Conservation (phyloP, 2,113 vertebrate genomes). For the Equus quagga region DNA sequence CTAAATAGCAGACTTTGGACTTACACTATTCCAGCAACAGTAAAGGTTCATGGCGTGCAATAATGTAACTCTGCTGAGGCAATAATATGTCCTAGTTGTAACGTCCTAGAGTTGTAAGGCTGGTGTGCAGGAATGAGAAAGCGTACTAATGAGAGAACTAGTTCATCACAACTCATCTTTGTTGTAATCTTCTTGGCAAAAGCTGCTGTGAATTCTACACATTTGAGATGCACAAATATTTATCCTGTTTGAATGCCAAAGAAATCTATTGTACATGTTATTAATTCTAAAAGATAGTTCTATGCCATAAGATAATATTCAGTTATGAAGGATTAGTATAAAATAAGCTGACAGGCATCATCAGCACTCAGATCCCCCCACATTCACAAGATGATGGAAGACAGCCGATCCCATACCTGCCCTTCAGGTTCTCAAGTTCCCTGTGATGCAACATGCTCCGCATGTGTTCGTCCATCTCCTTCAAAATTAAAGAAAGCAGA, state of each 20-base stretch:
- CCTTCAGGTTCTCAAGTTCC: constrained; percentile 98
- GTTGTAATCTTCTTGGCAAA: neutral
- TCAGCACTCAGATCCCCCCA: neutral
- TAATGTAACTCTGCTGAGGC: neutral
- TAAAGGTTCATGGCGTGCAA: neutral
- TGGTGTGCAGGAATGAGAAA: neutral
- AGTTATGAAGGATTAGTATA: neutral
- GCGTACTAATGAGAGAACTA: neutral
- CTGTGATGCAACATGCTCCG: constrained; percentile 99
- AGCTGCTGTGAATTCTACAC: neutral
- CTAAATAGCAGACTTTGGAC: neutral
- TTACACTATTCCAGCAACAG: constrained; percentile 17
- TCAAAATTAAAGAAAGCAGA: constrained; percentile 78
- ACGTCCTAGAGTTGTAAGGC: neutral
- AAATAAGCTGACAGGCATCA: neutral
- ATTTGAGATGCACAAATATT: neutral
- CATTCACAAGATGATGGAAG: constrained; percentile 48
- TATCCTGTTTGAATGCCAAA: neutral
- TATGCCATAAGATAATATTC: constrained; percentile 12
- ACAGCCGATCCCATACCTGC: constrained; percentile 91
- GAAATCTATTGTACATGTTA: neutral
- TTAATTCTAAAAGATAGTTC: neutral
- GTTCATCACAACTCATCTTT: neutral
- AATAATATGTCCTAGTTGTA: neutral
- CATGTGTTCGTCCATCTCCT: constrained; percentile 99